A percentile compares a stretch with the other conserved stretches of the same genome.
Evolutionary conservation across 2,797 vertebrate genomes (phyloP).

Genomic region (Enteromius treurensis): DNA sequence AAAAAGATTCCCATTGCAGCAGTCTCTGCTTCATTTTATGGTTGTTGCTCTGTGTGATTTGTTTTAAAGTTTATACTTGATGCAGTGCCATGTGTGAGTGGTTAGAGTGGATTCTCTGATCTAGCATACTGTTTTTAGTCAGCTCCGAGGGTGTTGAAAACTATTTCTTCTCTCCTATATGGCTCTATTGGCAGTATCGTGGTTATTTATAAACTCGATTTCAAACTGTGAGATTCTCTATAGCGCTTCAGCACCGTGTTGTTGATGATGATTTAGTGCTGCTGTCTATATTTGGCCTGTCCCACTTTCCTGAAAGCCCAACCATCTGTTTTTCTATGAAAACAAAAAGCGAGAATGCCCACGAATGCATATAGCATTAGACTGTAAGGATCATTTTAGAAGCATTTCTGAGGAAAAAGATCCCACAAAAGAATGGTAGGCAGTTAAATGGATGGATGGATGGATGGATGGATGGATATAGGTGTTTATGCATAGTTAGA

Average conservation of each 20-base stretch:
- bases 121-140: conserved; percentile 15
- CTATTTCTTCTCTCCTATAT: conserved; percentile 7
- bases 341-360: conserved; percentile 28
- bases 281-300: conserved; percentile 35
- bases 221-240: conserved; percentile 37
- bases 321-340: conserved; percentile 43
- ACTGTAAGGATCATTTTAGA: background rate
- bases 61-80: background rate
- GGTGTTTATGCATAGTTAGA: too few relatives aligned
- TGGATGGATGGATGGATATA: background rate
- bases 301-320: conserved; percentile 31
- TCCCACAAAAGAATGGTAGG: background rate
- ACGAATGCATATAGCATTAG: conserved; percentile 5
- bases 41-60: background rate
- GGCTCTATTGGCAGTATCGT: conserved; percentile 4
- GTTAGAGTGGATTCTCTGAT: conserved; percentile 19
- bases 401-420: background rate
- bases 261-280: conserved; percentile 33
- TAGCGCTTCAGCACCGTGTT: conserved; percentile 19
- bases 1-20: conserved; percentile 63
- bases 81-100: background rate
- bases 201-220: conserved; percentile 37
- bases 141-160: conserved; percentile 27
- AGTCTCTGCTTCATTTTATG: conserved; percentile 60
- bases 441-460: background rate